Base-by-base conservation (phyloP, 2,888 invertebrate species). In the Stenodera caucasica region DNA sequence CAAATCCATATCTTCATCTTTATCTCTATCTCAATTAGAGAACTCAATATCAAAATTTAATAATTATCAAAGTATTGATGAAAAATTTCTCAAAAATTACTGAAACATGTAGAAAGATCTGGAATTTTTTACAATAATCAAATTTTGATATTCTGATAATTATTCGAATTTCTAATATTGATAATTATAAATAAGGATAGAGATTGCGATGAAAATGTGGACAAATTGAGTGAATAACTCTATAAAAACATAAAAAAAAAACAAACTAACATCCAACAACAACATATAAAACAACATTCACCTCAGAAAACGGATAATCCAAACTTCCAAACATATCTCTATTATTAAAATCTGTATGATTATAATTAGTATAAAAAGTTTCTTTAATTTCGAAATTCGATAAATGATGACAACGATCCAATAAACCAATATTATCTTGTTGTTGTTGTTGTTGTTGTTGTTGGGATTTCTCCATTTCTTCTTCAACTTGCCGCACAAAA, bases 401-500 rank as follows among this genome's bases (percentile, higher is more conserved):
- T 65, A 80, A 76, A 64, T 80, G 81, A 67, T 80, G 78, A 68
- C 79, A 79, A 40, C 77, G 73, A 57, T 81, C 80, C 59, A 80
- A 68, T 26, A 80, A 72, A 23, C 75, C 77, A 50, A 76, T 77
- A 51, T 78, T 78, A 23, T 21, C 45, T 3, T 45, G 45, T 9
- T 45, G 15, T 4, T 29, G 4, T 18, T 45, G n/a, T n/a, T n/a
- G n/a, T n/a, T n/a, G 45, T 21, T 45, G 45, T 21, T 45, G 45
- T 15, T 73, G 73, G 29, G 66, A 70, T 63, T 78, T 80, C 66
- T 78, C 80, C 73, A 78, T 77, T 69, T 81, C 81, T 68, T 81
- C 80, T 62, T 80, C 81, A 77, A 81, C 83, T 75, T 82, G 80
- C 75, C 81, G 78, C 74, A 78, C 83, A 79, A 82, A 83, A 76